Evolutionary conservation across 2,888 invertebrate species (phyloP).

Genomic region (Teinopalpus imperialis): DNA sequence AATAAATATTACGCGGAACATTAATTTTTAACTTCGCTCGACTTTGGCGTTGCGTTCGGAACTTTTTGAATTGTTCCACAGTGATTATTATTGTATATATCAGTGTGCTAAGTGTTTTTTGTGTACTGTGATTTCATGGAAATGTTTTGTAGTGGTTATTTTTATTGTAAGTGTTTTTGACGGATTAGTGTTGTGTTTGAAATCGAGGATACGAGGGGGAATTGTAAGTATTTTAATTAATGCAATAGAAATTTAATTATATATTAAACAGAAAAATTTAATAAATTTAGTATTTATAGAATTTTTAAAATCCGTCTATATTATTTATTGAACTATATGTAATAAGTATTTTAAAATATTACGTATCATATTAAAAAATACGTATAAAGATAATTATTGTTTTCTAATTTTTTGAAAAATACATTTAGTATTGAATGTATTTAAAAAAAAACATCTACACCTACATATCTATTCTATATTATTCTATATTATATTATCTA

Average conservation of each 20-base stretch:
- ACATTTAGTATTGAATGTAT: too few species aligned
- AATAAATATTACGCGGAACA: slow-evolving; percentile 21
- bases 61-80: neutral
- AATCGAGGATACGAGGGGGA: neutral
- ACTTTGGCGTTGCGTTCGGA: slow-evolving; percentile 1
- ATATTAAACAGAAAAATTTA: too few species aligned
- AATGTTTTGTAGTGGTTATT: slow-evolving; percentile 20
- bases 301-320: too few species aligned
- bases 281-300: too few species aligned
- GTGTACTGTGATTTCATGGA: slow-evolving; percentile 21
- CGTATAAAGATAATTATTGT: too few species aligned
- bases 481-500: too few species aligned
- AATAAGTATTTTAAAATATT: too few species aligned
- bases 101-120: slow-evolving; percentile 10
- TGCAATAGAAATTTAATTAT: neutral
- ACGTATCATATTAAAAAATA: too few species aligned
- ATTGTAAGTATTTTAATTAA: slow-evolving; percentile 6
- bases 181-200: slow-evolving; percentile 7
- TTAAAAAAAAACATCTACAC: too few species aligned
- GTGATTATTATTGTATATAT: slow-evolving; percentile 3
- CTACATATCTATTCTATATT: too few species aligned
- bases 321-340: too few species aligned
- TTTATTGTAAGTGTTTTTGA: slow-evolving; percentile 15
- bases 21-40: slow-evolving; percentile 26
- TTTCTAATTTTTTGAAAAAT: too few species aligned